Conservation (phyloP, 2,113 vertebrate genomes). For the Oryzias celebensis region DNA sequence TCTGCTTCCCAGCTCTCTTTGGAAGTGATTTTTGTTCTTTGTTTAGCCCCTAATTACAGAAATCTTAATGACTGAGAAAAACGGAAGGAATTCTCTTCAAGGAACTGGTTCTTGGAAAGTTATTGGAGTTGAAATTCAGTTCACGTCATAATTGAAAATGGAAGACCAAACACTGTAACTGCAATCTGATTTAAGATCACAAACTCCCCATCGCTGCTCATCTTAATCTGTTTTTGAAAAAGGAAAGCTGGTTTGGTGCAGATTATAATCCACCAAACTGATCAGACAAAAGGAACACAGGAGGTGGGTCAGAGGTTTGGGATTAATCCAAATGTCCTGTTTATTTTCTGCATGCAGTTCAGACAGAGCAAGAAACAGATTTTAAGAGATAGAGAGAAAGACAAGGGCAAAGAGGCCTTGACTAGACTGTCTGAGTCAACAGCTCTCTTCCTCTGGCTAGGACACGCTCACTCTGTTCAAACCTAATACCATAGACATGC, state of each 20-base stretch:
- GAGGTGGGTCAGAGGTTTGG: conserved; percentile 25
- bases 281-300: conserved; percentile 25
- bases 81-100: too few species aligned
- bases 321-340: conserved; percentile 39
- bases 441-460: conserved; percentile 61
- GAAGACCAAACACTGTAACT: conserved; percentile 4
- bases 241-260: background rate
- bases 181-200: background rate
- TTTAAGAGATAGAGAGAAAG: conserved; percentile 33
- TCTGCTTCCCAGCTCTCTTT: too few species aligned
- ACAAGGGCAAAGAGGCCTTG: conserved; percentile 52
- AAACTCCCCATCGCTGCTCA: too few species aligned
- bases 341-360: conserved; percentile 24
- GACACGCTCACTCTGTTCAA: conserved; percentile 44
- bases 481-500: conserved; percentile 49
- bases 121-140: too few species aligned
- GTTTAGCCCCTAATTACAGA: too few species aligned
- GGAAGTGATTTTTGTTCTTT: too few species aligned
- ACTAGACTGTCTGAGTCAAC: conserved; percentile 51
- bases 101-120: too few species aligned
- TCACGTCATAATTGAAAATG: background rate
- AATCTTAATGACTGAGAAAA: too few species aligned
- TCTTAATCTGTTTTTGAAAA: conserved; percentile 14
- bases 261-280: conserved; percentile 26
- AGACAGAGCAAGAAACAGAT: conserved; percentile 17